These are phyloP conservation scores for Siphamia tubifer DNA, from an alignment of 2,113 vertebrate species.

Conservation along the genomic window DNA sequence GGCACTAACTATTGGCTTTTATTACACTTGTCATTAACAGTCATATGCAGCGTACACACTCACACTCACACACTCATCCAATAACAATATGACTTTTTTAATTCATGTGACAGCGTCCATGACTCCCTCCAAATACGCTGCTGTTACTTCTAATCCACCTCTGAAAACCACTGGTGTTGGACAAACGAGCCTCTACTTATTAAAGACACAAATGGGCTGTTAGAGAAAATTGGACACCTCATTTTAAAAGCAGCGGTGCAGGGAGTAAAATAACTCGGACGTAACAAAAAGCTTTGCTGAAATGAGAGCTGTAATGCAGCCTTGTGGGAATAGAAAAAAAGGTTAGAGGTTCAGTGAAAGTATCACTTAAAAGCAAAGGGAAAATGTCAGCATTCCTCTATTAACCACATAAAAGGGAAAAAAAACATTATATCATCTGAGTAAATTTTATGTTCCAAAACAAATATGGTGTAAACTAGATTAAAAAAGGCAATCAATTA, in stretches of 20 bases:
- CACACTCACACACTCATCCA: background rate
- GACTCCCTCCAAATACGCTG: background rate
- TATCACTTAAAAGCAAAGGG: background rate
- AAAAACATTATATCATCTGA: no score
- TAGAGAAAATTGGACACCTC: slow-evolving; percentile 11
- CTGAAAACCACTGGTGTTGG: slow-evolving; percentile 13
- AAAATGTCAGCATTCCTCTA: background rate
- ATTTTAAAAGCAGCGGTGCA: slow-evolving; percentile 13
- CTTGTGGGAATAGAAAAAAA: background rate
- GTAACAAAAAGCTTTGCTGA: background rate
- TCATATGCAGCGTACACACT: background rate
- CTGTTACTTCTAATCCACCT: background rate
- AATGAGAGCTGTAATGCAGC: background rate
- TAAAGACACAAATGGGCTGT: slow-evolving; percentile 16
- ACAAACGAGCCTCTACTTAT: background rate
- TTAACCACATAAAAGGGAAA: no score
- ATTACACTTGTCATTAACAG: slow-evolving; percentile 12
- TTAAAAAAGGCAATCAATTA: no score
- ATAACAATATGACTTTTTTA: slow-evolving; percentile 9
- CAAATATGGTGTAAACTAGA: no score
- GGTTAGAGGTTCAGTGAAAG: background rate
- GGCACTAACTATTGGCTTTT: background rate
- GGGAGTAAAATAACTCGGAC: background rate
- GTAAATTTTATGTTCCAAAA: no score
- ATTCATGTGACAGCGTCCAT: slow-evolving; percentile 4